Conservation (phyloP, 2,888 invertebrate species). For the Peribatodes rhomboidaria region DNA sequence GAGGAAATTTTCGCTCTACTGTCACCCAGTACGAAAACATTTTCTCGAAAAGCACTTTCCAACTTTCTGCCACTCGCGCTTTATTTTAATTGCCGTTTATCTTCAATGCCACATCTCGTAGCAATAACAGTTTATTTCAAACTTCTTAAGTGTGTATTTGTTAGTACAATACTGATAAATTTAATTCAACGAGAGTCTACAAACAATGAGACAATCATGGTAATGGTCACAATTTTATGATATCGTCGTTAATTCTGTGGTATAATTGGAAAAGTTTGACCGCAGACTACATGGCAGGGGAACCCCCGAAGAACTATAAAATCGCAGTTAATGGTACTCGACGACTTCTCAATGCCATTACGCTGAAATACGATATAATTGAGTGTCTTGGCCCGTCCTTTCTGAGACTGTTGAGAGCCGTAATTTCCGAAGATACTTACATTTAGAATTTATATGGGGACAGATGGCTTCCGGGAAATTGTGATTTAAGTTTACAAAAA, state of each 20-base stretch:
- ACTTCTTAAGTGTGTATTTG: conserved; percentile 34
- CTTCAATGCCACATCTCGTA: conserved; percentile 7
- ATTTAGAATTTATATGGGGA: conserved; percentile 36
- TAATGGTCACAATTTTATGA: conserved; percentile 63
- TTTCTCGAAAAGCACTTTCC: conserved; percentile 20
- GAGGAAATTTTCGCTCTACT: conserved; percentile 16
- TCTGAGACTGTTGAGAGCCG: conserved; percentile 47
- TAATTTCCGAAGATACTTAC: conserved; percentile 36
- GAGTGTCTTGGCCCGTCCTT: conserved; percentile 56
- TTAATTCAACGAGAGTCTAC: conserved; percentile 47
- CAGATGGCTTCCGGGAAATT: conserved; percentile 26
- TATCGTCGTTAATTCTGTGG: conserved; percentile 66
- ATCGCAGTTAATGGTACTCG: conserved; percentile 69
- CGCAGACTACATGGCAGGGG: conserved; percentile 54
- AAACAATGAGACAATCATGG: conserved; percentile 55
- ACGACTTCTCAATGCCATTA: conserved; percentile 75
- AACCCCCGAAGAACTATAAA: conserved; percentile 72
- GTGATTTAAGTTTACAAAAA: conserved; percentile 32
- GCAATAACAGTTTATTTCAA: conserved; percentile 20
- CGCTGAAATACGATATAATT: conserved; percentile 69
- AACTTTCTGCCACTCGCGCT: conserved; percentile 12
- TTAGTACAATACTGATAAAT: conserved; percentile 35
- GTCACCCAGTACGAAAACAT: conserved; percentile 26
- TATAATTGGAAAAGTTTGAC: conserved; percentile 75
- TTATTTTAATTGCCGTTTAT: conserved; percentile 30